These are phyloP conservation scores for Drosophila buzzatii DNA, from an alignment of 2,888 invertebrate species.

Conservation along the genomic window DNA sequence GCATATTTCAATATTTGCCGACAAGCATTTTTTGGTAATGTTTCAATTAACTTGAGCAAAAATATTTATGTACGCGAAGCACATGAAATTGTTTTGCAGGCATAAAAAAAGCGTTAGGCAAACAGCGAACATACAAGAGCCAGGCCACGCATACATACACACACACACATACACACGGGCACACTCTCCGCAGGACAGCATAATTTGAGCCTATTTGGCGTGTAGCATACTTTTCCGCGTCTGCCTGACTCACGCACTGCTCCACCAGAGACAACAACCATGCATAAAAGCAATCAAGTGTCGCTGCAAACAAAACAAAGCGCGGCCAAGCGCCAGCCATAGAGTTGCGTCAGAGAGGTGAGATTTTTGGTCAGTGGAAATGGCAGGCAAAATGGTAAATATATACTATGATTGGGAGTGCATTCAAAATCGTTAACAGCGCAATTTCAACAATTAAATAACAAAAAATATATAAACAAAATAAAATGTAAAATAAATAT, in stretches of 20 bases:
- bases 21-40: constrained; percentile 74
- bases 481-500: too few species aligned
- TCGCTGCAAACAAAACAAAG: constrained; percentile 69
- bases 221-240: constrained; percentile 67
- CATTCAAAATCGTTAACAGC: constrained; percentile 22
- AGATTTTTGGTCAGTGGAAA: background rate
- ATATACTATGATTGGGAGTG: constrained; percentile 19
- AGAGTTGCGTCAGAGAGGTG: background rate
- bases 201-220: constrained; percentile 70
- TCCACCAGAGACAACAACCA: constrained; percentile 20
- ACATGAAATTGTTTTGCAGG: constrained; percentile 54
- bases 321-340: constrained; percentile 41
- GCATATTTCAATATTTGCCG: constrained; percentile 70
- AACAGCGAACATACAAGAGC: constrained; percentile 26
- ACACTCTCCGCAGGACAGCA: constrained; percentile 49
- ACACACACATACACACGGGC: background rate
- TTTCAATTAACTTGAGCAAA: constrained; percentile 77
- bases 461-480: background rate
- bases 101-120: constrained; percentile 62
- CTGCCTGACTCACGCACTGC: constrained; percentile 43
- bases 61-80: constrained; percentile 68
- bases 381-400: constrained; percentile 49
- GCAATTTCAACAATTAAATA: constrained; percentile 12
- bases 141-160: constrained; percentile 8
- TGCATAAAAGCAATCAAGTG: constrained; percentile 70